phyloP scores from a whole-genome alignment of 2,797 vertebrate species.

The Gastrophryne carolinensis region DNA sequence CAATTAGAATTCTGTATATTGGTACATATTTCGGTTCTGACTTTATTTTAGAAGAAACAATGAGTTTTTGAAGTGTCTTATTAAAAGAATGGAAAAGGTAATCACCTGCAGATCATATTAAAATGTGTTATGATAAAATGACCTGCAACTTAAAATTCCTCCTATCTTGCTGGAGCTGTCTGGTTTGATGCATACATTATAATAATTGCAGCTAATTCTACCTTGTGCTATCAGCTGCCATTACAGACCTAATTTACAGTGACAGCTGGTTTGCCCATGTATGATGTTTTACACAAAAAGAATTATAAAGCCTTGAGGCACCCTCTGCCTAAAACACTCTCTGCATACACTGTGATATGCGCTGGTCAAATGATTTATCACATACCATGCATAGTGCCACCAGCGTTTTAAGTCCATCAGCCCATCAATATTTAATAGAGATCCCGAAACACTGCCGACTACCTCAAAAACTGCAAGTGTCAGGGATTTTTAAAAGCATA shows the following conservation, averaged over 20 bases:
- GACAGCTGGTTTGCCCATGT: conserved; percentile 40
- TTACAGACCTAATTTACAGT: conserved; percentile 38
- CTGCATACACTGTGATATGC: conserved; percentile 12
- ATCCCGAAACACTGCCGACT: conserved; percentile 24
- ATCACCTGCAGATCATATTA: not conserved
- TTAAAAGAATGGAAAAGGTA: not conserved
- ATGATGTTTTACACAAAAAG: conserved; percentile 36
- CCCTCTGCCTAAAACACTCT: conserved; percentile 35
- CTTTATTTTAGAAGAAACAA: not conserved
- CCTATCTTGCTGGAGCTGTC: not conserved
- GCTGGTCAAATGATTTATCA: conserved; percentile 34
- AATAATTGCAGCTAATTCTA: conserved; percentile 35
- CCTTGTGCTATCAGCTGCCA: conserved; percentile 38
- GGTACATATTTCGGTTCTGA: too few relatives aligned
- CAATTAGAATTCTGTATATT: too few relatives aligned
- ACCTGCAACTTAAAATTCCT: not conserved
- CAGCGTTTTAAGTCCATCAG: conserved; percentile 39
- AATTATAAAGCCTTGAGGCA: conserved; percentile 36
- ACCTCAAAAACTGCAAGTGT: not conserved
- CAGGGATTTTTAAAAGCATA: conserved; percentile 21
- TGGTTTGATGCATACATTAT: conserved; percentile 28
- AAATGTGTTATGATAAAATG: not conserved
- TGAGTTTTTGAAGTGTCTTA: not conserved
- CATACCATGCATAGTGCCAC: conserved; percentile 15
- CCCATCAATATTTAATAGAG: conserved; percentile 34